These are phyloP conservation scores for Halocynthia roretzi DNA, from an alignment of 23 tunicate species.

Conservation along the genomic window DNA sequence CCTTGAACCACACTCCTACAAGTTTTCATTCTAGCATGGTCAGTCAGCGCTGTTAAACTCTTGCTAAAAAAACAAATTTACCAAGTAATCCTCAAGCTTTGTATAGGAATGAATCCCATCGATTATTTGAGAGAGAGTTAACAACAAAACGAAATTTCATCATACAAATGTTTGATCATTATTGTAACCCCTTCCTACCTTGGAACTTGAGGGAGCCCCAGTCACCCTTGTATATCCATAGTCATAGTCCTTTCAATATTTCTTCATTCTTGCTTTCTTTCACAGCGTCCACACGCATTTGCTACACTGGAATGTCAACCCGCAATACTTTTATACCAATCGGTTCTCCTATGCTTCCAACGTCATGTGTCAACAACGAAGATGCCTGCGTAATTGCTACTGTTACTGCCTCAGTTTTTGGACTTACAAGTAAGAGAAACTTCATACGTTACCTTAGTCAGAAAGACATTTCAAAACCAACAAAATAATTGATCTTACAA, in stretches of 20 bases:
- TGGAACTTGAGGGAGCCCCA: no score
- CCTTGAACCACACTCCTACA: no score
- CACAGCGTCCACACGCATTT: conserved; percentile 8
- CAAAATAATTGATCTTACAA: no score
- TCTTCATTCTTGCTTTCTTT: background rate
- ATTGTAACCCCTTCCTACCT: no score
- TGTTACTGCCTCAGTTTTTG: conserved; percentile 5
- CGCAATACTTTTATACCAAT: conserved; percentile 10
- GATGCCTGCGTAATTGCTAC: conserved; percentile 29
- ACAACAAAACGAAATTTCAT: background rate
- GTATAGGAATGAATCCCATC: no score
- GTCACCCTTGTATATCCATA: no score
- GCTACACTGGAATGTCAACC: conserved; percentile 30
- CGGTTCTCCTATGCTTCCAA: conserved; percentile 8
- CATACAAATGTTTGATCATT: no score
- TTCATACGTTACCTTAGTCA: background rate
- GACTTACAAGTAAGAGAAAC: conserved; percentile 1
- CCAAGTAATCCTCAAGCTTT: no score
- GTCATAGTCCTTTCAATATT: background rate
- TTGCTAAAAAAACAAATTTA: background rate
- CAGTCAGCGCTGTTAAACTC: background rate
- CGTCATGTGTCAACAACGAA: conserved; percentile 18
- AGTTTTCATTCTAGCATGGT: no score
- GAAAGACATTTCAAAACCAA: no score
- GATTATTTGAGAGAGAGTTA: no score